Conservation (phyloP, 1,140 invertebrate genomes). For the Bilobella aurantiaca region DNA sequence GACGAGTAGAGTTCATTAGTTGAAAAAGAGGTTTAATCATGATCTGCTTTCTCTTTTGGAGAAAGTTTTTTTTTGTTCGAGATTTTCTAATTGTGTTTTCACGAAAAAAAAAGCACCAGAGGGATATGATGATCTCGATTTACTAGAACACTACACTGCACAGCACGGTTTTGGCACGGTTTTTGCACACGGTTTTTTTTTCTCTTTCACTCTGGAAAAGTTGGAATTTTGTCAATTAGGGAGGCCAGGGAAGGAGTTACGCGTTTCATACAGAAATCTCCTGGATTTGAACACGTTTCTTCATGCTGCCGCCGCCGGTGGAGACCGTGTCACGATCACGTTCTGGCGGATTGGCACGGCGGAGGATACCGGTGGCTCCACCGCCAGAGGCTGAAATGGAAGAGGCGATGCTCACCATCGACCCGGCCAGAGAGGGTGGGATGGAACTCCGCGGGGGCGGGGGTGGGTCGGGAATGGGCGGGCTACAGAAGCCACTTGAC, state of each 20-base stretch:
- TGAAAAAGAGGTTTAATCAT: background rate
- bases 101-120: background rate
- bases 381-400: slow-evolving; percentile 36
- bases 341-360: slow-evolving; percentile 7
- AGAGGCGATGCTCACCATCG: slow-evolving; percentile 40
- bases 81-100: background rate
- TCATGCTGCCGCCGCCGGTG: slow-evolving; percentile 31
- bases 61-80: background rate
- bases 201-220: background rate
- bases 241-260: background rate
- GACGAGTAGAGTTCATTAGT: background rate
- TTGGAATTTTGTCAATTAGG: background rate
- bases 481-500: slow-evolving; percentile 36
- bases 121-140: background rate
- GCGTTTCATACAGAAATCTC: slow-evolving; percentile 55
- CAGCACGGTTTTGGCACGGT: background rate
- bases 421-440: slow-evolving; percentile 37
- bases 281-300: slow-evolving; percentile 56
- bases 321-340: slow-evolving; percentile 37
- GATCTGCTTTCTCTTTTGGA: background rate
- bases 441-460: slow-evolving; percentile 26
- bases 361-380: slow-evolving; percentile 2
- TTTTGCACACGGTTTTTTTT: background rate
- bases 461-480: slow-evolving; percentile 39
- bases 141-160: background rate